These are phyloP conservation scores for Cladopsammia gracilis DNA, from an alignment of 64 coral and sea anemone species.

Conservation along the genomic window DNA sequence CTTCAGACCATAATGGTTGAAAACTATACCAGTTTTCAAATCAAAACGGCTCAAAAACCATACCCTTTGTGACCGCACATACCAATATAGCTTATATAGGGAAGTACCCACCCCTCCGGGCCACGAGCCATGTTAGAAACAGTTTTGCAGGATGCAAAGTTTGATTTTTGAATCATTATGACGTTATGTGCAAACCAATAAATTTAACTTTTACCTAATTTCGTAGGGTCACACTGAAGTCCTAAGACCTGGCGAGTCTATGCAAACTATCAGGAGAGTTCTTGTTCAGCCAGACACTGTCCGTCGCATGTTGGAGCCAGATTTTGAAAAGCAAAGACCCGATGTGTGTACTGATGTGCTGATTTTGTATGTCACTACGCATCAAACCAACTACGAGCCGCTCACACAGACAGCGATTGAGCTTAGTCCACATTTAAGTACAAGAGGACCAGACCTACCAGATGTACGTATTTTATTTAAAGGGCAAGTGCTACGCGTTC, in stretches of 20 bases:
- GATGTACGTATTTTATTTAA: neutral
- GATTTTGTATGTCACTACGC: slow-evolving; percentile 8
- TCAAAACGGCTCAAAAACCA: too few relatives aligned
- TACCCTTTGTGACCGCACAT: too few relatives aligned
- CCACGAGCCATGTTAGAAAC: too few relatives aligned
- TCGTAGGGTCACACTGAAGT: neutral
- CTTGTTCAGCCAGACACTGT: neutral
- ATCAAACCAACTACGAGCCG: neutral
- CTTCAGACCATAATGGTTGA: too few relatives aligned
- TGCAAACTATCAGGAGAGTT: neutral
- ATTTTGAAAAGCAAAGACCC: neutral
- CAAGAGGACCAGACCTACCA: neutral
- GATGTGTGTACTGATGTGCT: neutral
- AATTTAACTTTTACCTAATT: neutral
- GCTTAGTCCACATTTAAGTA: neutral
- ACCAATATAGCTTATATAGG: too few relatives aligned
- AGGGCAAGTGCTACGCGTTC: too few relatives aligned
- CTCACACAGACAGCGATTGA: neutral
- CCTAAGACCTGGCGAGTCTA: neutral
- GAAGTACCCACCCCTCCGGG: too few relatives aligned
- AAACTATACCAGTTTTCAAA: too few relatives aligned
- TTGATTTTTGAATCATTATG: neutral
- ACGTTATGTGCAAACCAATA: too few relatives aligned
- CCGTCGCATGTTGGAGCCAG: slow-evolving; percentile 11
- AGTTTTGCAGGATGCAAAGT: too few relatives aligned